Percentiles rank a stretch among this genome's conserved stretches.
Conservation (phyloP, 2,888 invertebrate species). For the Torymus auratus region DNA sequence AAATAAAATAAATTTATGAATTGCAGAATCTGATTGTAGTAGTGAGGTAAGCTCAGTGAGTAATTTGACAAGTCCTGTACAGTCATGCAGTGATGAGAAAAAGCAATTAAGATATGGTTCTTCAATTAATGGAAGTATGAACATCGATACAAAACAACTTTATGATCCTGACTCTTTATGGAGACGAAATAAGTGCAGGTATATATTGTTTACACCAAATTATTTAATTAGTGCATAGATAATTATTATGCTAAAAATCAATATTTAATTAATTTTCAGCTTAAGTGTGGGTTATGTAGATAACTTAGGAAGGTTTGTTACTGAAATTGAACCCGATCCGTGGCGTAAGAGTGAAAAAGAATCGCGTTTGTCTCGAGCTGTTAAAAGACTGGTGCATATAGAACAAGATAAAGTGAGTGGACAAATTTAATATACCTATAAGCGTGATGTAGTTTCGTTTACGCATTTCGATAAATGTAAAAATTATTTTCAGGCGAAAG, state of each 20-base stretch:
- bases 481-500: conserved; percentile 81
- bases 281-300: conserved; percentile 92
- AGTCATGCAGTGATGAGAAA: conserved; percentile 57
- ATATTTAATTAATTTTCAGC: conserved; percentile 77
- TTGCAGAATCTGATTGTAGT: conserved; percentile 85
- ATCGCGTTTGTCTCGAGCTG: conserved; percentile 80
- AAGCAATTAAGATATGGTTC: conserved; percentile 52
- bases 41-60: conserved; percentile 83
- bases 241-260: conserved; percentile 11
- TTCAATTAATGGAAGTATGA: conserved; percentile 78
- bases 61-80: conserved; percentile 65
- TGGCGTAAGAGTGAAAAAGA: conserved; percentile 79
- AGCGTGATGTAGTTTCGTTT: not conserved
- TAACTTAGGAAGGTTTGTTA: conserved; percentile 92
- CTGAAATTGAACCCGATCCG: conserved; percentile 90
- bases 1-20: not conserved
- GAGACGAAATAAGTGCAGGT: conserved; percentile 85
- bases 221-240: conserved; percentile 15
- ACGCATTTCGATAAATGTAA: not conserved
- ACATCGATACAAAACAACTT: conserved; percentile 88
- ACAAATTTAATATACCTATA: conserved; percentile 8
- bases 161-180: conserved; percentile 93
- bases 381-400: conserved; percentile 88
- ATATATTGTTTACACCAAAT: conserved; percentile 31
- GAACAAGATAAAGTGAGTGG: conserved; percentile 85